Percentiles rank a stretch among this genome's conserved stretches.
Evolutionary conservation across 2,113 vertebrate species (phyloP).

Genomic region (Leucopsar rothschildi): DNA sequence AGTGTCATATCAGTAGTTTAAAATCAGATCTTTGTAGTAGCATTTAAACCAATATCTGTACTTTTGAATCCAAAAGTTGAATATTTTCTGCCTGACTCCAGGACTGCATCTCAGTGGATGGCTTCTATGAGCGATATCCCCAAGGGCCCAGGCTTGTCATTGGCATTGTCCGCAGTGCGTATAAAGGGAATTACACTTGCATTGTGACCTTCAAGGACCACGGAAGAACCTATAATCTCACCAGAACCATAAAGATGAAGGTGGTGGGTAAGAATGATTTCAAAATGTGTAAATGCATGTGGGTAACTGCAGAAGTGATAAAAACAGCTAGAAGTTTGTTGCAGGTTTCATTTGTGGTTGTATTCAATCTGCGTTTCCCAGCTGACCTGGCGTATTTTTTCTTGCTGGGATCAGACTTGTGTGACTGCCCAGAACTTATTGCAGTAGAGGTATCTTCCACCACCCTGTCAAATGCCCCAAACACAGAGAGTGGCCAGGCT

Average conservation of each 20-base stretch:
- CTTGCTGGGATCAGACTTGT: neutral
- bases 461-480: neutral
- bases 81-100: slow-evolving; percentile 24
- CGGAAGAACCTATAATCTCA: slow-evolving; percentile 74
- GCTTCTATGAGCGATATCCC: slow-evolving; percentile 35
- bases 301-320: neutral
- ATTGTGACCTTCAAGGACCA: slow-evolving; percentile 78
- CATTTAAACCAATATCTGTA: neutral
- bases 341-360: neutral
- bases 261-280: slow-evolving; percentile 82
- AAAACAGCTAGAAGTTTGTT: neutral
- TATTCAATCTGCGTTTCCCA: neutral
- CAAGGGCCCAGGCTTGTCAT: slow-evolving; percentile 66
- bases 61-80: neutral
- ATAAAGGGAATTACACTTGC: slow-evolving; percentile 83
- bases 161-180: slow-evolving; percentile 25
- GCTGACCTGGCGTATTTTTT: neutral
- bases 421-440: neutral
- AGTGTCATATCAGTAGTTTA: neutral
- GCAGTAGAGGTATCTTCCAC: neutral
- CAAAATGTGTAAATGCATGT: neutral
- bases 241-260: slow-evolving; percentile 78
- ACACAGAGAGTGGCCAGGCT: neutral
- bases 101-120: slow-evolving; percentile 58
- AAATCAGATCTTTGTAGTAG: neutral